A percentile compares a stretch with the other conserved stretches of the same genome.
These are phyloP conservation scores for Pammene fasciana DNA, from an alignment of 2,888 invertebrate genomes.

Conservation along the genomic window DNA sequence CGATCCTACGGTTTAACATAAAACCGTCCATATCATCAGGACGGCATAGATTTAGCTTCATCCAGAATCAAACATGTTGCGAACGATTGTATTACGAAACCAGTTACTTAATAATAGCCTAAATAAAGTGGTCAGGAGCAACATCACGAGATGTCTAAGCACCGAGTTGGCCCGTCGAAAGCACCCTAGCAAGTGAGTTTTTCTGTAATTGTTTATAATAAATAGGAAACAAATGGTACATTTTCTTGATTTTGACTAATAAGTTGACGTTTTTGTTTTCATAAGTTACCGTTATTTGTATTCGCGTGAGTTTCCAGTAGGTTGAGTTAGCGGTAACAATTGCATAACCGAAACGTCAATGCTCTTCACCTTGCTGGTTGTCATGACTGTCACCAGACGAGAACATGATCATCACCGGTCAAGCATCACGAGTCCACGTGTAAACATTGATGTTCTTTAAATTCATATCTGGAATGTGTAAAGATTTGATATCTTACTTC, in stretches of 20 bases:
- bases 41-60: constrained; percentile 64
- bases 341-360: constrained; percentile 81
- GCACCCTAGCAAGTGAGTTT: constrained; percentile 83
- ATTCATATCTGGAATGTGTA: no score
- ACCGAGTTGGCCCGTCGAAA: constrained; percentile 85
- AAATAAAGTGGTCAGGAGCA: constrained; percentile 83
- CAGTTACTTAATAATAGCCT: constrained; percentile 86
- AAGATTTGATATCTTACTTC: no score
- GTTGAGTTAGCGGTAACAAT: constrained; percentile 56
- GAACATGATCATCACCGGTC: constrained; percentile 49
- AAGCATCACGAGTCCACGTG: constrained; percentile 49
- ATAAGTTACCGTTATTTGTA: constrained; percentile 7
- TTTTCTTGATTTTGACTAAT: constrained; percentile 4
- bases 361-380: constrained; percentile 60
- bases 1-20: constrained; percentile 64
- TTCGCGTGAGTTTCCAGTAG: constrained; percentile 32
- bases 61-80: constrained; percentile 85
- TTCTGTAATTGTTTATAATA: constrained; percentile 41
- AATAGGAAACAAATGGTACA: constrained; percentile 18
- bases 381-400: constrained; percentile 54
- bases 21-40: constrained; percentile 74
- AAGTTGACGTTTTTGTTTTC: constrained; percentile 5
- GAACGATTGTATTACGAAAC: constrained; percentile 88
- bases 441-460: constrained; percentile 1
- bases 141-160: constrained; percentile 84